Evolutionary conservation across 37 sponge, comb jelly and placozoan species (phyloP).

Genomic region (Oscarella lobularis): DNA sequence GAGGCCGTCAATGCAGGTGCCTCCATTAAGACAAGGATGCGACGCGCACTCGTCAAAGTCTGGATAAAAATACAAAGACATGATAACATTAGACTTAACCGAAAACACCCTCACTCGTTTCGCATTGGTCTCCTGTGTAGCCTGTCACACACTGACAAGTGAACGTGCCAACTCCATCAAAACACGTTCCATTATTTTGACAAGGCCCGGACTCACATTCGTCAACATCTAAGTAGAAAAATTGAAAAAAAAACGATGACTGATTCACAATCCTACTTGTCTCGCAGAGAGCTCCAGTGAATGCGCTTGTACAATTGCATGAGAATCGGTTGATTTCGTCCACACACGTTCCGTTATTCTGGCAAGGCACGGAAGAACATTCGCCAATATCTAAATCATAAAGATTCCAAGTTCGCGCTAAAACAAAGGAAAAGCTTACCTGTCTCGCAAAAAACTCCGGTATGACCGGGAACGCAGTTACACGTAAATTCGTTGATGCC

Average conservation of each 20-base stretch:
- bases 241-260: neutral
- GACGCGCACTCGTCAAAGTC: neutral
- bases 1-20: neutral
- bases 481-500: neutral
- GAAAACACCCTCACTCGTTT: neutral
- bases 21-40: neutral
- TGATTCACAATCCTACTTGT: neutral
- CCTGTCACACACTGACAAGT: neutral
- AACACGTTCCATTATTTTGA: neutral
- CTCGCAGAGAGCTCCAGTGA: neutral
- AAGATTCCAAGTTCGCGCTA: neutral
- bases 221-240: neutral
- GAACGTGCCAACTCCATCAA: neutral
- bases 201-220: neutral
- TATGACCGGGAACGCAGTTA: neutral
- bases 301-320: neutral
- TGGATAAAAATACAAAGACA: neutral
- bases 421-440: neutral
- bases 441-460: neutral
- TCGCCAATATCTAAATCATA: neutral
- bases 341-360: neutral
- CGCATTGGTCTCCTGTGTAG: neutral
- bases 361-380: neutral
- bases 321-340: neutral
- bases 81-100: neutral